Evolutionary conservation across 92 coral and sea anemone genomes (phyloP), one percentile per base, ranked within the genome.

Genomic region (Hydrozoanthus gracilis): DNA sequence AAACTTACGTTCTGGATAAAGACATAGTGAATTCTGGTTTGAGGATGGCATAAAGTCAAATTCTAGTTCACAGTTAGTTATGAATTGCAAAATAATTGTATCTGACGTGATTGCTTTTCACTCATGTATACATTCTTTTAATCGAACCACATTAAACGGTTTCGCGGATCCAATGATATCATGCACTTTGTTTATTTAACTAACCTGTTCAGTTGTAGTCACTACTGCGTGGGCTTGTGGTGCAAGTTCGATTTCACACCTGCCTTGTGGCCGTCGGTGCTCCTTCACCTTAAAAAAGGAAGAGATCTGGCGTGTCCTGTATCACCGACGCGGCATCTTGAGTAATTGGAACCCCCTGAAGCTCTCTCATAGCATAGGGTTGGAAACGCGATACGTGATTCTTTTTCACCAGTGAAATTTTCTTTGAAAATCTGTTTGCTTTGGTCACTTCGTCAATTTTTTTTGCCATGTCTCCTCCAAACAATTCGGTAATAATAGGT

Each of bases 81-180:
- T 77, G 67, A 90, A 89, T 76, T 82, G 77, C 74, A 85, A 69
- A 3, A 84, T 67, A 86, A 88, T 83, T 58, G 91, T 82, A 78
- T 91, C 89, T 18, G 91, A 88, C 4, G 91, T 91, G 27, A 91
- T 91, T 65, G 45, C 18, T 67, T 77, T 61, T 89, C 88, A 91
- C 71, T 83, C 73, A 15, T 82, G 39, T 39, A 80, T 4, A 17
- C 52, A 82, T n/a, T 82, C 55, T 66, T 10, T 12, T 6, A 87
- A 55, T 65, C 80, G 93, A 44, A 90, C 90, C n/a, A 76, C 87
- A 44, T 20, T 17, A 82, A 90, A 87, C 16, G 90, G 93, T 62
- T 35, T 12, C 35, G 86, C 73, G 39, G 86, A n/a, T n/a, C n/a
- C n/a, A n/a, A n/a, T n/a, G n/a, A n/a, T n/a, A n/a, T n/a, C n/a